These are phyloP conservation scores for Brachionus plicatilis DNA, from an alignment of 1,140 invertebrate species.

Conservation along the genomic window DNA sequence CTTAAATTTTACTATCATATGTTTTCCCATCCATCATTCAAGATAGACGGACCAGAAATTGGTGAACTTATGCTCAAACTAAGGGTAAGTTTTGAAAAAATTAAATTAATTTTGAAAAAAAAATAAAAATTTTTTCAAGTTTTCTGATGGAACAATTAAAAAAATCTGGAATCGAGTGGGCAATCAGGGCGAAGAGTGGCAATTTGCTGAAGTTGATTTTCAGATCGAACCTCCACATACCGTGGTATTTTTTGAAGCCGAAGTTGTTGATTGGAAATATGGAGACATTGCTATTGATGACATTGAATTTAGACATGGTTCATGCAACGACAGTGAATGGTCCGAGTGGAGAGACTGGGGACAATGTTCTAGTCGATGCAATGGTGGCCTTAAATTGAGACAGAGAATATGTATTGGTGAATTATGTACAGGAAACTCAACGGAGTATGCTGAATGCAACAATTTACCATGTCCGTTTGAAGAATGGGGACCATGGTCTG, in stretches of 20 bases:
- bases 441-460: background rate
- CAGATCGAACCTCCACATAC: constrained; percentile 16
- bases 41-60: constrained; percentile 12
- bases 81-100: background rate
- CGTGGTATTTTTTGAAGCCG: constrained; percentile 19
- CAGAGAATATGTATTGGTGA: background rate
- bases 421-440: background rate
- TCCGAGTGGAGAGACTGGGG: background rate
- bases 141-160: background rate
- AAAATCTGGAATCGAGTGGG: background rate
- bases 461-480: background rate
- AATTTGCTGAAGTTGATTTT: background rate
- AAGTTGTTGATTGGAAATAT: constrained; percentile 40
- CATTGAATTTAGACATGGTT: background rate
- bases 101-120: background rate
- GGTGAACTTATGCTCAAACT: background rate
- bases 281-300: constrained; percentile 37
- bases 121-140: background rate
- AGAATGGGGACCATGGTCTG: background rate
- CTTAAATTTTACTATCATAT: constrained; percentile 32
- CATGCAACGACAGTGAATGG: background rate
- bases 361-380: constrained; percentile 6
- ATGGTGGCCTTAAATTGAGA: background rate
- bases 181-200: constrained; percentile 29
- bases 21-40: background rate